phyloP scores from a whole-genome alignment of 2,113 vertebrate genomes.

The Miniopterus natalensis region DNA sequence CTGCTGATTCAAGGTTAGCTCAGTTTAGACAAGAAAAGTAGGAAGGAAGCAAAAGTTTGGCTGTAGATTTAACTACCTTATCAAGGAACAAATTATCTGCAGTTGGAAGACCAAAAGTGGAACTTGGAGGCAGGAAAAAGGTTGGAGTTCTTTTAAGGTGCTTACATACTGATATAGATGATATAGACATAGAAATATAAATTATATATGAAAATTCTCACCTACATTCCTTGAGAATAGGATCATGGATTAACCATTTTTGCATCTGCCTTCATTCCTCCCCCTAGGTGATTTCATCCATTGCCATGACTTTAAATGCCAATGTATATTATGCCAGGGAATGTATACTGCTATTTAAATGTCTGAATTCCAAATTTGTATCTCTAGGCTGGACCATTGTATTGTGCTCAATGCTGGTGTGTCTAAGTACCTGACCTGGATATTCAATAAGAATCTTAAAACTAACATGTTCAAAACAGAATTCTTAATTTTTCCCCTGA shows the following conservation, averaged over 20 bases:
- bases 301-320: neutral
- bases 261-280: neutral
- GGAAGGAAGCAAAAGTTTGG: neutral
- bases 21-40: conserved; percentile 11
- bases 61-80: neutral
- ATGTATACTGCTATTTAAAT: neutral
- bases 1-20: neutral
- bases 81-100: neutral
- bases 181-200: neutral
- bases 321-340: neutral
- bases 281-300: neutral
- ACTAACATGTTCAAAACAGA: neutral
- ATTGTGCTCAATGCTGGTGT: neutral
- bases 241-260: neutral
- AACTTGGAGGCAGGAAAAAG: neutral
- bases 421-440: neutral
- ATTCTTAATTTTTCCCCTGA: neutral
- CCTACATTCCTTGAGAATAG: neutral
- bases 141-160: neutral
- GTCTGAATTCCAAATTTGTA: neutral
- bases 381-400: neutral
- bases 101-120: neutral
- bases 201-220: neutral
- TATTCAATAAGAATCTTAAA: conserved; percentile 31
- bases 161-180: neutral